A percentile compares a stretch with the other conserved stretches of the same genome.
Evolutionary conservation across 2,888 invertebrate species (phyloP).

Genomic region (Acanthococcus lagerstroemiae): DNA sequence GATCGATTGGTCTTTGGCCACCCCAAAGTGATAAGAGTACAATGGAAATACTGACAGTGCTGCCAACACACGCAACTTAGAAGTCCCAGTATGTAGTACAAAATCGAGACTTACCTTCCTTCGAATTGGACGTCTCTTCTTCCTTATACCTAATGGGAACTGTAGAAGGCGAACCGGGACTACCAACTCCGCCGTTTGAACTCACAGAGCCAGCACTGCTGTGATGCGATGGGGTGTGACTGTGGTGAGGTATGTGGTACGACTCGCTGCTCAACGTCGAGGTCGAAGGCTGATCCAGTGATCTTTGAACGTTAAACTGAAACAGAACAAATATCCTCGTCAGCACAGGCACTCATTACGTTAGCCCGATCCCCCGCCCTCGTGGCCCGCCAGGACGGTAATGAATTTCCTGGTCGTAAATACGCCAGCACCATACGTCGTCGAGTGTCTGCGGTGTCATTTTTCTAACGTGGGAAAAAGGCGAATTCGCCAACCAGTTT

Average conservation of each 20-base stretch:
- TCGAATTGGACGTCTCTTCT: constrained; percentile 51
- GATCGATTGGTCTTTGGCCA: too few relatives aligned
- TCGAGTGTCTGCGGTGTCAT: not conserved
- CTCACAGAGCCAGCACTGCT: constrained; percentile 41
- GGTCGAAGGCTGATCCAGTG: constrained; percentile 43
- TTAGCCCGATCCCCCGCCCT: too few relatives aligned
- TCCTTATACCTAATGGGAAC: constrained; percentile 41
- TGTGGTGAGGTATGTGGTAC: constrained; percentile 43
- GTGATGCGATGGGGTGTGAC: constrained; percentile 37
- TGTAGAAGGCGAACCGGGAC: constrained; percentile 38
- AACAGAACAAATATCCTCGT: not conserved
- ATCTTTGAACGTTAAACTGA: constrained; percentile 46
- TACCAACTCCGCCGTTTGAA: constrained; percentile 42
- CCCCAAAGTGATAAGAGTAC: too few relatives aligned
- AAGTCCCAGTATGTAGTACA: too few relatives aligned
- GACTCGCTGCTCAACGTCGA: constrained; percentile 41
- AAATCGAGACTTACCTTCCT: too few relatives aligned
- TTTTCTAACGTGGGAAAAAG: not conserved
- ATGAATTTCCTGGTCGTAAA: too few relatives aligned
- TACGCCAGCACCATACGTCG: not conserved
- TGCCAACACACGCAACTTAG: too few relatives aligned
- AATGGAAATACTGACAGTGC: too few relatives aligned
- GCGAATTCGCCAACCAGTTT: too few relatives aligned
- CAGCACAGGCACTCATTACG: not conserved
- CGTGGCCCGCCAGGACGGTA: not conserved